phyloP scores from a whole-genome alignment of 2,113 vertebrate species.

The Nymphicus hollandicus region DNA sequence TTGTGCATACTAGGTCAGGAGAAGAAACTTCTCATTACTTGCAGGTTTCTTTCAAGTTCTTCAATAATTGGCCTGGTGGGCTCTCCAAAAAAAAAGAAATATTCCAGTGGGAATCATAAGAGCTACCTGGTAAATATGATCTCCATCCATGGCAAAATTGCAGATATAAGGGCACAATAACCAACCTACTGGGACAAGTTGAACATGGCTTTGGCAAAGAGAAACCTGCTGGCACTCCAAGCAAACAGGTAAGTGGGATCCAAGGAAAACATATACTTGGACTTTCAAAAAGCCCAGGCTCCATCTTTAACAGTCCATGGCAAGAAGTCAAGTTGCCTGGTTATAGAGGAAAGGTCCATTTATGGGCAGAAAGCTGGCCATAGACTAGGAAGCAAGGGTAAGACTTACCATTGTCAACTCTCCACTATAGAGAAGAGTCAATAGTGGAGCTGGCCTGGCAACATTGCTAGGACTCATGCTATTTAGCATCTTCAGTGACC shows the following conservation, averaged over 20 bases:
- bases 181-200: neutral
- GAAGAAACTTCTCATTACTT: neutral
- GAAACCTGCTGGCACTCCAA: neutral
- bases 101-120: neutral
- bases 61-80: neutral
- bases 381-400: neutral
- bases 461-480: neutral
- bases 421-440: neutral
- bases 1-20: neutral
- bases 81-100: neutral
- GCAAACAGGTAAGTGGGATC: neutral
- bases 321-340: neutral
- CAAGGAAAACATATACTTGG: neutral
- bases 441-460: neutral
- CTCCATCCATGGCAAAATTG: neutral
- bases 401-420: neutral
- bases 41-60: neutral
- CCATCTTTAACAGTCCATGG: neutral
- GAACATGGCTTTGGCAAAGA: neutral
- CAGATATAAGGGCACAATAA: neutral
- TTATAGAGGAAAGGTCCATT: neutral
- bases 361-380: neutral
- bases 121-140: neutral
- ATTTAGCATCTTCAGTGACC: constrained; percentile 13
- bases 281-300: neutral